Percentiles rank a stretch among this genome's conserved stretches.
phyloP scores from a whole-genome alignment of 2,888 invertebrate species.

The Euplagia quadripunctaria region DNA sequence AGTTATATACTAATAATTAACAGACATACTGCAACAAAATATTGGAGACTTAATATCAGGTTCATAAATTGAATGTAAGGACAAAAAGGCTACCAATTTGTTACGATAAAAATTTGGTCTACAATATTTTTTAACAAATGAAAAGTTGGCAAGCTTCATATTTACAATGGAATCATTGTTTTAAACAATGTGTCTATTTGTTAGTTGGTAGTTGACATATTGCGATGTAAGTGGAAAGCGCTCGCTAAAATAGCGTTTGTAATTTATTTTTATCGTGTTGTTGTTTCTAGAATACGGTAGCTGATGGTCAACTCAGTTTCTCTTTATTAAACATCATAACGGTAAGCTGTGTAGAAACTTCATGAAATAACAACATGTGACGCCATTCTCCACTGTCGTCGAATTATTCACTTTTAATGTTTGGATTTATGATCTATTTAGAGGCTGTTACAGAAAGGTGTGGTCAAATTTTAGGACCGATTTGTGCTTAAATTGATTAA shows the following conservation, averaged over 20 bases:
- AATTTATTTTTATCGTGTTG: background rate
- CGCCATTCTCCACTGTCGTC: too few species aligned
- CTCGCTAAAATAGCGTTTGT: background rate
- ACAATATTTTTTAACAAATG: background rate
- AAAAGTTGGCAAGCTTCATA: conserved; percentile 3
- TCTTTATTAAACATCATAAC: too few species aligned
- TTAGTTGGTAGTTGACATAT: conserved; percentile 6
- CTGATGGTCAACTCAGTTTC: background rate
- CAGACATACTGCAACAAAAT: background rate
- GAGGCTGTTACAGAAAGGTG: too few species aligned
- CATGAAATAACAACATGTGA: too few species aligned
- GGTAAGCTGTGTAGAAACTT: too few species aligned
- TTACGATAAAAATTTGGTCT: background rate
- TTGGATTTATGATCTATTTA: too few species aligned
- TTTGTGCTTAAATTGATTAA: too few species aligned
- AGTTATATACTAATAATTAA: too few species aligned
- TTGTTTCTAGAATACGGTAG: background rate
- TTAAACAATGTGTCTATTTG: conserved; percentile 4
- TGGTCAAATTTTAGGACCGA: too few species aligned
- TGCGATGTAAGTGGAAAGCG: background rate
- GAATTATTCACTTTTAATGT: too few species aligned
- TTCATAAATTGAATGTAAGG: background rate
- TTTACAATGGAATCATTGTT: background rate
- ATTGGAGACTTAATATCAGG: background rate
- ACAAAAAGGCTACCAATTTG: background rate